Conservation (phyloP, 2,888 invertebrate genomes). For the Andrena haemorrhoa region DNA sequence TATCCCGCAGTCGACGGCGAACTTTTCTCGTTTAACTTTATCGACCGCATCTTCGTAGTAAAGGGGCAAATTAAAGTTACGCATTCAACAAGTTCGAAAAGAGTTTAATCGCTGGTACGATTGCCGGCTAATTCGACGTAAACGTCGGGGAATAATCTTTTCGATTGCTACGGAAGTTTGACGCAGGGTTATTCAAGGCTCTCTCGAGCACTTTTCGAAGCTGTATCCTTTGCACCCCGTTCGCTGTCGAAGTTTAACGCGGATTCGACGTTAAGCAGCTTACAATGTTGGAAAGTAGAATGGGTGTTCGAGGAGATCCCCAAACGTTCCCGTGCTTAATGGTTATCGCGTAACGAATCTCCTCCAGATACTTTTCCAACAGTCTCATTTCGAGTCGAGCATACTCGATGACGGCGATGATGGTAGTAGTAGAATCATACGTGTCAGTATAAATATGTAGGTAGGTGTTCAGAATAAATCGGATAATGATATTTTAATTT, state of each 20-base stretch:
- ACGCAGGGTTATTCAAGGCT: constrained; percentile 42
- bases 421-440: no score
- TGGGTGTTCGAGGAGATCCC: not conserved
- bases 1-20: constrained; percentile 9
- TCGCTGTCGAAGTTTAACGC: constrained; percentile 24
- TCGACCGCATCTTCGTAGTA: constrained; percentile 22
- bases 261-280: constrained; percentile 27
- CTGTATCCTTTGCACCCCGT: constrained; percentile 13
- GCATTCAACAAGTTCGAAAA: constrained; percentile 49
- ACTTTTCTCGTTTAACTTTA: constrained; percentile 47
- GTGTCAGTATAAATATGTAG: no score
- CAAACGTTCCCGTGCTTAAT: not conserved
- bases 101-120: constrained; percentile 42
- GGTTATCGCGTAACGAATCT: not conserved
- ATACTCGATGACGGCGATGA: not conserved
- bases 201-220: constrained; percentile 18
- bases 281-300: constrained; percentile 18
- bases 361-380: not conserved
- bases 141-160: constrained; percentile 39
- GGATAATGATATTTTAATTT: no score
- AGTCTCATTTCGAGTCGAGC: not conserved
- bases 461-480: no score
- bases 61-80: constrained; percentile 32
- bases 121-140: constrained; percentile 38
- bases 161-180: constrained; percentile 31